Conservation (phyloP, 2,797 vertebrate genomes). For the Microchirus variegatus region DNA sequence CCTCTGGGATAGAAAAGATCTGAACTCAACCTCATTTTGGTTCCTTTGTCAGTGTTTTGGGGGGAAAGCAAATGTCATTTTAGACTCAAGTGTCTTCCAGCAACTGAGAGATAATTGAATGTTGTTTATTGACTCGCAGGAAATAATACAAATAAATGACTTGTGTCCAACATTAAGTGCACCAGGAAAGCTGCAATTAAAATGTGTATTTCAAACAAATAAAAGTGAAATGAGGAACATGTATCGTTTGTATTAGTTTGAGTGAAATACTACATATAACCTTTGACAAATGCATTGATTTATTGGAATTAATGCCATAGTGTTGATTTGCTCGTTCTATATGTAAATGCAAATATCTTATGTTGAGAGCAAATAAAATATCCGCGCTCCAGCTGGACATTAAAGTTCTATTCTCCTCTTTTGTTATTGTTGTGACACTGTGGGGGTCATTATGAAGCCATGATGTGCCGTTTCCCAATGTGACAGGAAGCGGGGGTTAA, state of each 20-base stretch:
- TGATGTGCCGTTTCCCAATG: constrained; percentile 55
- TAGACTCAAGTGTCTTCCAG: not conserved
- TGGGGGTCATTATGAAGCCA: constrained; percentile 31
- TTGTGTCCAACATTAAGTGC: not conserved
- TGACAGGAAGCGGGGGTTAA: constrained; percentile 67
- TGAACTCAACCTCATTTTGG: not conserved
- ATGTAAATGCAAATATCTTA: too few relatives aligned
- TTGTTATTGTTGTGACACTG: constrained; percentile 35
- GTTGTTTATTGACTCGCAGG: not conserved
- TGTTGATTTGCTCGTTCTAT: too few relatives aligned
- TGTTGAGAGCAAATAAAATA: too few relatives aligned
- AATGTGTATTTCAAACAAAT: not conserved
- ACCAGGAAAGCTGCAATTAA: not conserved
- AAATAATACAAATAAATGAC: not conserved
- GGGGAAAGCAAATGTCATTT: too few relatives aligned
- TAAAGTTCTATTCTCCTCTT: constrained; percentile 2
- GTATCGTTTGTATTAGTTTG: too few relatives aligned
- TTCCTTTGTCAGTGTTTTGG: not conserved
- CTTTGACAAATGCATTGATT: too few relatives aligned
- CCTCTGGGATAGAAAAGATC: not conserved
- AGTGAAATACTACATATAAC: too few relatives aligned
- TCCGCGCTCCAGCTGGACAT: too few relatives aligned
- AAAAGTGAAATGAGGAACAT: too few relatives aligned
- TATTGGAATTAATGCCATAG: too few relatives aligned
- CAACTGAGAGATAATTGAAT: not conserved